Percentiles rank a stretch among this genome's conserved stretches.
These are phyloP conservation scores for Callipepla squamata DNA, from an alignment of 2,113 vertebrate genomes.

Conservation along the genomic window DNA sequence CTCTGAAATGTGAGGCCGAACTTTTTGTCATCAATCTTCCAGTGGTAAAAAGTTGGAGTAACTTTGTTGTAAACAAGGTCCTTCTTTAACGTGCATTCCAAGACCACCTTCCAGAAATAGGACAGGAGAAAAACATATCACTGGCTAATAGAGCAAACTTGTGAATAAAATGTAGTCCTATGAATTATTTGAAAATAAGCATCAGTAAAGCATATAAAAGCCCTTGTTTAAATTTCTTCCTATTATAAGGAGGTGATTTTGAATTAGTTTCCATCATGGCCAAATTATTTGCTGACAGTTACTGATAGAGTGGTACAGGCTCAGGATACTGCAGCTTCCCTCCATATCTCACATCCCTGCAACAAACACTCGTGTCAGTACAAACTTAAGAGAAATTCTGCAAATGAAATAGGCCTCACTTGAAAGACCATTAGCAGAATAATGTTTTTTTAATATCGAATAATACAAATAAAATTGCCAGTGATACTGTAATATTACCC, in stretches of 20 bases:
- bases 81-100: constrained; percentile 96
- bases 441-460: neutral
- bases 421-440: neutral
- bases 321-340: neutral
- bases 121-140: neutral
- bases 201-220: neutral
- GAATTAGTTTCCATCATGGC: neutral
- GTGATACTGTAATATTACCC: neutral
- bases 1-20: constrained; percentile 99
- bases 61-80: constrained; percentile 98
- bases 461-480: too few relatives aligned
- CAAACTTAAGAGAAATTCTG: neutral
- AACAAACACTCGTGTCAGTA: neutral
- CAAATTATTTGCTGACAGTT: neutral
- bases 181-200: neutral
- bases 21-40: constrained; percentile 98
- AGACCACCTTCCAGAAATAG: constrained; percentile 86
- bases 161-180: neutral
- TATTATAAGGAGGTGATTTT: neutral
- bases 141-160: neutral
- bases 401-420: neutral
- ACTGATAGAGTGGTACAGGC: neutral
- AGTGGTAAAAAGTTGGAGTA: constrained; percentile 99
- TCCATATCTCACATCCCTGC: neutral
- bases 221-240: neutral